Evolutionary conservation across 1,140 invertebrate genomes (phyloP).

Genomic region (Drosophila cardini): DNA sequence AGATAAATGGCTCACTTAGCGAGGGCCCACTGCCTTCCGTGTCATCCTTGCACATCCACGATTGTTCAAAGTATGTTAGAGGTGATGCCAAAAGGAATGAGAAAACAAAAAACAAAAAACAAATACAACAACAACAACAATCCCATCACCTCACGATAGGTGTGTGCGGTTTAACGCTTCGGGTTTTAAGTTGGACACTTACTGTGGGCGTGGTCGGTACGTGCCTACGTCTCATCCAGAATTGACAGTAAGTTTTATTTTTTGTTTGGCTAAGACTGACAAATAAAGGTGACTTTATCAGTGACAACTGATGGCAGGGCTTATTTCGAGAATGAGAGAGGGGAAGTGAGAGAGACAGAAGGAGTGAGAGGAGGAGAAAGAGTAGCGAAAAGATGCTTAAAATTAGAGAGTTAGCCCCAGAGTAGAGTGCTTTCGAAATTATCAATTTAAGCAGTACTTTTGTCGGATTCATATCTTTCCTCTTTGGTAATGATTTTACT

Average conservation of each 20-base stretch:
- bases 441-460: neutral
- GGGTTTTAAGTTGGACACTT: slow-evolving; percentile 41
- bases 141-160: slow-evolving; percentile 60
- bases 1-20: slow-evolving; percentile 84
- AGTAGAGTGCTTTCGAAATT: neutral
- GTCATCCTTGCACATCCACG: slow-evolving; percentile 8
- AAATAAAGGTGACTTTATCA: slow-evolving; percentile 81
- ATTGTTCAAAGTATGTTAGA: slow-evolving; percentile 28
- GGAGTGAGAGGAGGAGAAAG: neutral
- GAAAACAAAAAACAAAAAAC: slow-evolving; percentile 42
- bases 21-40: slow-evolving; percentile 35
- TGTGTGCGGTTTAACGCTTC: slow-evolving; percentile 81
- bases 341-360: neutral
- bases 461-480: neutral
- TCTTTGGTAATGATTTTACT: neutral
- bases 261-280: slow-evolving; percentile 66
- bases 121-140: slow-evolving; percentile 32
- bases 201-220: slow-evolving; percentile 52
- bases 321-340: slow-evolving; percentile 35
- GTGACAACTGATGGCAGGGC: slow-evolving; percentile 53
- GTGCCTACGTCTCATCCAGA: slow-evolving; percentile 43
- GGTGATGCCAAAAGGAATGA: slow-evolving; percentile 37
- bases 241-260: slow-evolving; percentile 45
- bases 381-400: neutral
- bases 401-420: slow-evolving; percentile 15